A percentile compares a stretch with the other conserved stretches of the same genome.
Evolutionary conservation across 2,888 invertebrate genomes (phyloP).

Genomic region (Punctoribates punctum): DNA sequence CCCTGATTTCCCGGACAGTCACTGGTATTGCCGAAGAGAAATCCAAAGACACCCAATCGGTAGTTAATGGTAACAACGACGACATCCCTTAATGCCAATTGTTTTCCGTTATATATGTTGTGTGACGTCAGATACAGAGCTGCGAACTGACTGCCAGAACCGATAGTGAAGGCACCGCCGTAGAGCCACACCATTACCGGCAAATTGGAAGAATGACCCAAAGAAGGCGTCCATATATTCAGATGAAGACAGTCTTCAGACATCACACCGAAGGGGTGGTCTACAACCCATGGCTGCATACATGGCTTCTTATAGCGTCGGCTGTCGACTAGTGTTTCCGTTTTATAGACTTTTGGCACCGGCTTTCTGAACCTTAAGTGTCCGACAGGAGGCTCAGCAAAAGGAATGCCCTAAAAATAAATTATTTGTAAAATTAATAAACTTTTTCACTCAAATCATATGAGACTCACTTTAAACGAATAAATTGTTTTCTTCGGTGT

Average conservation of each 20-base stretch:
- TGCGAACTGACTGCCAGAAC: background rate
- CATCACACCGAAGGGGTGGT: background rate
- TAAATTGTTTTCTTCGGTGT: background rate
- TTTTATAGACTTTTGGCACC: background rate
- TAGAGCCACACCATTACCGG: slow-evolving; percentile 19
- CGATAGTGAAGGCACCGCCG: slow-evolving; percentile 1
- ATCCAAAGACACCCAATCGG: slow-evolving; percentile 25
- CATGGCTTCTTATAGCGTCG: background rate
- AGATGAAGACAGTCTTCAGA: slow-evolving; percentile 16
- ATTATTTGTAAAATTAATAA: background rate
- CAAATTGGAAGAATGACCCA: background rate
- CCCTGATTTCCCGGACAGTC: slow-evolving; percentile 26
- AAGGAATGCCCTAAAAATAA: slow-evolving; percentile 14
- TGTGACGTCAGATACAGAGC: background rate
- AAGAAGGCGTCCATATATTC: slow-evolving; percentile 22
- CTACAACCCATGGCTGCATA: background rate
- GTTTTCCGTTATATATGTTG: background rate
- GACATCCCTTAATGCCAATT: background rate
- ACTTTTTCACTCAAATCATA: background rate
- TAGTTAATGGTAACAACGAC: slow-evolving; percentile 18
- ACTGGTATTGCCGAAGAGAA: background rate
- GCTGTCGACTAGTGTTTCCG: background rate
- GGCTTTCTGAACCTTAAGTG: background rate
- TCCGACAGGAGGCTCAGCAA: slow-evolving; percentile 1
- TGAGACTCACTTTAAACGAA: background rate